Conservation (phyloP, 2,797 vertebrate species). For the Phaenicophaeus curvirostris region DNA sequence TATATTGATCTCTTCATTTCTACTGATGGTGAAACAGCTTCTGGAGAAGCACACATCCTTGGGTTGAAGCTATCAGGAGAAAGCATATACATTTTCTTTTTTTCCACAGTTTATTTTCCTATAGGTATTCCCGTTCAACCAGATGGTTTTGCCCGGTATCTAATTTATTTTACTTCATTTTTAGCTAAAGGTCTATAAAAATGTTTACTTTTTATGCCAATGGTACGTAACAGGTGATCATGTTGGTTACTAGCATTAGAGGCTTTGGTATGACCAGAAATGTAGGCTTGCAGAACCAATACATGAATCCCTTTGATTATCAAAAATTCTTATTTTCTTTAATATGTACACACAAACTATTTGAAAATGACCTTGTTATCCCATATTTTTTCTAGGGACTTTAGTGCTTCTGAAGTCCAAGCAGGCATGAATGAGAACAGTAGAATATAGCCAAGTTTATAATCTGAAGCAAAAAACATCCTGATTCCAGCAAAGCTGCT, state of each 20-base stretch:
- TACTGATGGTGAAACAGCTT: neutral
- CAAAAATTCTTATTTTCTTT: neutral
- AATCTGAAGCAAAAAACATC: neutral
- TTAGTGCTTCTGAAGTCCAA: neutral
- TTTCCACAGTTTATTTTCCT: neutral
- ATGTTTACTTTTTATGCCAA: neutral
- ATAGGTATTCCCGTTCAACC: neutral
- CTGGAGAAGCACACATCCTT: neutral
- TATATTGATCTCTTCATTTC: neutral
- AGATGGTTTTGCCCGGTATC: neutral
- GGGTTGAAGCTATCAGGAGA: neutral
- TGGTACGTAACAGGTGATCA: neutral
- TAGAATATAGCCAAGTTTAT: neutral
- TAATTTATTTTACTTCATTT: neutral
- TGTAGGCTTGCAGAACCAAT: neutral
- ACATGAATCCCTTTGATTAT: neutral
- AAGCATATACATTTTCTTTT: neutral
- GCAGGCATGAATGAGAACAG: neutral
- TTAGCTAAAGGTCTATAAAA: neutral
- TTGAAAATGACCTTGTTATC: neutral
- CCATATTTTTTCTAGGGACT: neutral
- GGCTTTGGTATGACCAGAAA: neutral
- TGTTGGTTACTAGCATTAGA: neutral
- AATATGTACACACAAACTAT: neutral
- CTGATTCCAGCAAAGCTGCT: neutral